Percentiles rank a stretch among this genome's conserved stretches.
These are phyloP conservation scores for Setipinna tenuifilis DNA, from an alignment of 2,797 vertebrate species.

Conservation along the genomic window DNA sequence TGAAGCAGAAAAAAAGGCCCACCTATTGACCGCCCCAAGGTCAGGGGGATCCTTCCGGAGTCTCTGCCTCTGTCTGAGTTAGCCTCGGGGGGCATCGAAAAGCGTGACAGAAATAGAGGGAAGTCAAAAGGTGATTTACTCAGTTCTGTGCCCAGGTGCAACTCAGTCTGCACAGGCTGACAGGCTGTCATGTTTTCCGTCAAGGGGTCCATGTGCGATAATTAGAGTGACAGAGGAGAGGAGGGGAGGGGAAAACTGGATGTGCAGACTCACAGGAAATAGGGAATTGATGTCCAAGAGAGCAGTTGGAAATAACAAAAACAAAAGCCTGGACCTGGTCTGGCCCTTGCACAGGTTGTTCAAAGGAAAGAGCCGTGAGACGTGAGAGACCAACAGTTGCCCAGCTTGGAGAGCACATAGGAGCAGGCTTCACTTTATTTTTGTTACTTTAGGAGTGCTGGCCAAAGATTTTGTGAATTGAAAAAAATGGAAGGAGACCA, in stretches of 20 bases:
- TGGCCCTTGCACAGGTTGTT: background rate
- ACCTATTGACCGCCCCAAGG: constrained; percentile 40
- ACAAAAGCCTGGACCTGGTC: background rate
- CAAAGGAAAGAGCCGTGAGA: background rate
- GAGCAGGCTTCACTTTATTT: too few species aligned
- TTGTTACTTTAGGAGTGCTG: too few species aligned
- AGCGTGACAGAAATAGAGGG: constrained; percentile 49
- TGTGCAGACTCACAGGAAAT: too few species aligned
- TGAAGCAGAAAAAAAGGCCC: background rate
- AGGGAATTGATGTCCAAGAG: background rate
- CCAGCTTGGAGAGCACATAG: background rate
- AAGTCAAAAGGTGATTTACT: constrained; percentile 51
- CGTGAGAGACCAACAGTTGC: background rate
- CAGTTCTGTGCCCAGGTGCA: constrained; percentile 47
- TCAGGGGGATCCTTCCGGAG: constrained; percentile 35
- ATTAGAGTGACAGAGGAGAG: constrained; percentile 52
- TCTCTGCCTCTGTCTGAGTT: constrained; percentile 28
- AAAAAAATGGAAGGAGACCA: too few species aligned
- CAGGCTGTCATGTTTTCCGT: constrained; percentile 53
- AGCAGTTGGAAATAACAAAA: constrained; percentile 1
- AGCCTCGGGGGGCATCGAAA: constrained; percentile 8
- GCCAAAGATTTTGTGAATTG: too few species aligned
- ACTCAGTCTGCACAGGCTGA: constrained; percentile 45
- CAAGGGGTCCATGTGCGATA: constrained; percentile 49
- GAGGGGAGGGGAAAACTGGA: background rate